Percentiles rank a stretch among this genome's conserved stretches.
These are phyloP conservation scores for Megaceryle maxima DNA, from an alignment of 2,113 vertebrate genomes.

Conservation along the genomic window DNA sequence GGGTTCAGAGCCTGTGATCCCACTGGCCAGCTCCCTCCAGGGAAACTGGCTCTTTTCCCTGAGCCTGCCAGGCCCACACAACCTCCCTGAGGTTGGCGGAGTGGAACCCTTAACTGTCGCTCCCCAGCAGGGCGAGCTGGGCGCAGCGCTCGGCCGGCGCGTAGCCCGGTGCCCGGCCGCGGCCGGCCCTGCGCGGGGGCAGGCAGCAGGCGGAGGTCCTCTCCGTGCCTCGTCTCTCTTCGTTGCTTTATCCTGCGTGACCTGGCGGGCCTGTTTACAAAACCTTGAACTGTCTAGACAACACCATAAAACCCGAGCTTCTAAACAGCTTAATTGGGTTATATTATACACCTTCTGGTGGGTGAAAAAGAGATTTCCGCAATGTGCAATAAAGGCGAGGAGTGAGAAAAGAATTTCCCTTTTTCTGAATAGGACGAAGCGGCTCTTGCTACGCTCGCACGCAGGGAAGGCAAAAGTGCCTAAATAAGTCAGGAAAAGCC, in stretches of 20 bases:
- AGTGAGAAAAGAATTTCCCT: slow-evolving; percentile 74
- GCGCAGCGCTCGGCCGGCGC: background rate
- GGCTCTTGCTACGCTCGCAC: slow-evolving; percentile 45
- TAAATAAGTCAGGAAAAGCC: slow-evolving; percentile 18
- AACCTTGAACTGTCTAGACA: slow-evolving; percentile 99
- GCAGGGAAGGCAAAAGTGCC: slow-evolving; percentile 59
- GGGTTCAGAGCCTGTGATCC: slow-evolving; percentile 40
- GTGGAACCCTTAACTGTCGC: background rate
- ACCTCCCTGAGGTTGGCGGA: background rate
- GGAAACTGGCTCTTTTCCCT: slow-evolving; percentile 1
- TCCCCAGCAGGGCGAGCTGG: background rate
- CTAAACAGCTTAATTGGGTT: slow-evolving; percentile 98
- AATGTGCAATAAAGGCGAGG: slow-evolving; percentile 82
- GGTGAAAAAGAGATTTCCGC: slow-evolving; percentile 85
- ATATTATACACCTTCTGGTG: slow-evolving; percentile 92
- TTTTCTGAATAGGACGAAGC: slow-evolving; percentile 62
- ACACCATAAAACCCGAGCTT: slow-evolving; percentile 93
- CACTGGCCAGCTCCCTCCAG: background rate
- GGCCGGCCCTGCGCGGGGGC: slow-evolving; percentile 5
- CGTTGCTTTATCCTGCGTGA: slow-evolving; percentile 80
- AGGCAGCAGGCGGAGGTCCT: slow-evolving; percentile 48
- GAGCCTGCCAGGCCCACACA: background rate
- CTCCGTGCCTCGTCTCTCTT: slow-evolving; percentile 42
- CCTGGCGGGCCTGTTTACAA: slow-evolving; percentile 92
- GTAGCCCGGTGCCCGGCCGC: background rate